Evolutionary conservation across 23 tunicate genomes (phyloP).

Genomic region (Botrylloides violaceus): DNA sequence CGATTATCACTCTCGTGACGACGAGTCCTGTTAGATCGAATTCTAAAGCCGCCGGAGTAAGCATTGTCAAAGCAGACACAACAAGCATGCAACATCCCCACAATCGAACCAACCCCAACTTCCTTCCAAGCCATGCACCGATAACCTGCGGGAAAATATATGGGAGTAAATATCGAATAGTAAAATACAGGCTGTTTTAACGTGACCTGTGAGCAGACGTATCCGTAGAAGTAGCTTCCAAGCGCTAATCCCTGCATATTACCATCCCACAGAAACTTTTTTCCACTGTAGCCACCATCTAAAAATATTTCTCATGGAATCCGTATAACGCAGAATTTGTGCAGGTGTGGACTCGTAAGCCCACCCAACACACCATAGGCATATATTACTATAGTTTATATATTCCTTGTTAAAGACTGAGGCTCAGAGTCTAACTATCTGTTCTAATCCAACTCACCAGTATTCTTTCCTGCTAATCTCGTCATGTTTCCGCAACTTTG

Average conservation of each 20-base stretch:
- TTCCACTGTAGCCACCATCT: neutral
- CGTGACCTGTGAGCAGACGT: conserved; percentile 17
- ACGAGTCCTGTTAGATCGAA: neutral
- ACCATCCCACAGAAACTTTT: conserved; percentile 21
- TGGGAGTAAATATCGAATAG: too few species aligned
- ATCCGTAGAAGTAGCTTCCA: conserved; percentile 16
- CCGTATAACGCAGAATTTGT: too few species aligned
- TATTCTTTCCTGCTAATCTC: too few species aligned
- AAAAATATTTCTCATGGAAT: neutral
- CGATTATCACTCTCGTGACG: neutral
- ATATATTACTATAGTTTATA: too few species aligned
- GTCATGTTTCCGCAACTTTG: too few species aligned
- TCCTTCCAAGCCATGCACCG: conserved; percentile 22
- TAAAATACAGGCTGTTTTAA: neutral
- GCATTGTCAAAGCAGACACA: conserved; percentile 6
- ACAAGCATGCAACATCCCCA: conserved; percentile 21
- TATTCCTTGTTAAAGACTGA: too few species aligned
- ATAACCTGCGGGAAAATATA: neutral
- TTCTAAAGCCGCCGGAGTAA: neutral
- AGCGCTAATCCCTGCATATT: conserved; percentile 23
- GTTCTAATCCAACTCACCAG: too few species aligned
- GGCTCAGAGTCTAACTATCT: too few species aligned
- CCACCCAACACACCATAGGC: too few species aligned
- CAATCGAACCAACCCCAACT: neutral
- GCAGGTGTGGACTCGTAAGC: too few species aligned